Conservation (phyloP, 2,888 invertebrate genomes). For the Cryptus viduatorius region DNA sequence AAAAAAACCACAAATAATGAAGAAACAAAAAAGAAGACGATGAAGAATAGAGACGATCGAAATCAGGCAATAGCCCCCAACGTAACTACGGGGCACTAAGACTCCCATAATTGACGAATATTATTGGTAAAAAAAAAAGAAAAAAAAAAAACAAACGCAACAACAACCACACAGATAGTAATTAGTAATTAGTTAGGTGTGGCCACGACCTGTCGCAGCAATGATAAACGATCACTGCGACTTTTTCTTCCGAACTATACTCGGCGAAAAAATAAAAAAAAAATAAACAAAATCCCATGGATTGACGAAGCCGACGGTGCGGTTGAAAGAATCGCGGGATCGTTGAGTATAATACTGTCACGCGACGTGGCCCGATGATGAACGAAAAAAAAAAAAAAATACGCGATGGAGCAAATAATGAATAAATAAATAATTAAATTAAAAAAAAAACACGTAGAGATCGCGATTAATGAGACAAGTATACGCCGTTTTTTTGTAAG, state of each 20-base stretch:
- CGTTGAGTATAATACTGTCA: slow-evolving; percentile 52
- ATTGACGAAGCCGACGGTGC: slow-evolving; percentile 26
- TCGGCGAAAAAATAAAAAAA: slow-evolving; percentile 14
- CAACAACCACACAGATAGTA: slow-evolving; percentile 46
- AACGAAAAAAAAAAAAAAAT: slow-evolving; percentile 21
- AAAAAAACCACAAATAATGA: not conserved
- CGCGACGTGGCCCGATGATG: slow-evolving; percentile 65
- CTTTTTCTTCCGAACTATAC: slow-evolving; percentile 44
- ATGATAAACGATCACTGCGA: slow-evolving; percentile 43
- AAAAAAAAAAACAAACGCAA: slow-evolving; percentile 31
- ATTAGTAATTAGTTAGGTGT: slow-evolving; percentile 60
- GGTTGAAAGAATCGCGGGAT: slow-evolving; percentile 48
- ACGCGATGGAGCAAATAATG: slow-evolving; percentile 40
- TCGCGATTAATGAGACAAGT: slow-evolving; percentile 59
- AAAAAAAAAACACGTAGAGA: slow-evolving; percentile 53
- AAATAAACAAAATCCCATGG: not conserved
- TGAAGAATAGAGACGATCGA: slow-evolving; percentile 12
- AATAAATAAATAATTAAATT: slow-evolving; percentile 32
- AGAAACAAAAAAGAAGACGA: not conserved
- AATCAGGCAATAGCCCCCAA: slow-evolving; percentile 52
- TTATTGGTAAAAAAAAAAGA: slow-evolving; percentile 60
- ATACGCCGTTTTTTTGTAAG: slow-evolving; percentile 58
- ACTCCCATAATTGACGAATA: slow-evolving; percentile 45
- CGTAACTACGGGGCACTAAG: slow-evolving; percentile 33
- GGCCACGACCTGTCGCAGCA: slow-evolving; percentile 68